phyloP scores from a whole-genome alignment of 2,113 vertebrate genomes.

The Sturnus vulgaris region DNA sequence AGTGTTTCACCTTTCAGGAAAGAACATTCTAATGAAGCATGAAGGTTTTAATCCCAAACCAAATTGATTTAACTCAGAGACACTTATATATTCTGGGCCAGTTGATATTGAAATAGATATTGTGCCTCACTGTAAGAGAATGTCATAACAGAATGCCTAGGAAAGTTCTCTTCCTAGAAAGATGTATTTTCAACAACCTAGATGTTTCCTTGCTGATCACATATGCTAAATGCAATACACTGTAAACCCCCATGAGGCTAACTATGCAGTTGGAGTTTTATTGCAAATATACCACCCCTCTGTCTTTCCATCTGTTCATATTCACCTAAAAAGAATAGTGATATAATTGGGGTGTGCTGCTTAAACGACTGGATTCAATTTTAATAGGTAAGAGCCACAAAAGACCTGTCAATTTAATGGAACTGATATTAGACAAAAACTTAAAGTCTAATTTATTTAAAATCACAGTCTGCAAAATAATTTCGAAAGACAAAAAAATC shows the following conservation, averaged over 20 bases:
- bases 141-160: not conserved
- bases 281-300: slow-evolving; percentile 54
- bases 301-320: slow-evolving; percentile 65
- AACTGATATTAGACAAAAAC: not conserved
- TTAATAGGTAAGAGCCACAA: slow-evolving; percentile 15
- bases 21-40: not conserved
- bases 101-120: not conserved
- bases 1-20: not conserved
- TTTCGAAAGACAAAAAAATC: not conserved
- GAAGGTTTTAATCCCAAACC: not conserved
- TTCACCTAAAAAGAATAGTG: slow-evolving; percentile 30
- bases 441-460: not conserved
- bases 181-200: not conserved
- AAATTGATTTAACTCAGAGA: not conserved
- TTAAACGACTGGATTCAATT: slow-evolving; percentile 41
- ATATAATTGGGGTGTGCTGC: slow-evolving; percentile 27
- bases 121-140: not conserved
- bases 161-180: not conserved
- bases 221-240: slow-evolving; percentile 2
- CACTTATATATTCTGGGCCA: not conserved
- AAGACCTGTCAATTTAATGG: not conserved
- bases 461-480: not conserved
- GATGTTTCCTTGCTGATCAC: not conserved
- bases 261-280: slow-evolving; percentile 63
- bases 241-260: slow-evolving; percentile 15